Evolutionary conservation across 1,140 invertebrate genomes (phyloP).

Genomic region (Neodiprion pinetum): DNA sequence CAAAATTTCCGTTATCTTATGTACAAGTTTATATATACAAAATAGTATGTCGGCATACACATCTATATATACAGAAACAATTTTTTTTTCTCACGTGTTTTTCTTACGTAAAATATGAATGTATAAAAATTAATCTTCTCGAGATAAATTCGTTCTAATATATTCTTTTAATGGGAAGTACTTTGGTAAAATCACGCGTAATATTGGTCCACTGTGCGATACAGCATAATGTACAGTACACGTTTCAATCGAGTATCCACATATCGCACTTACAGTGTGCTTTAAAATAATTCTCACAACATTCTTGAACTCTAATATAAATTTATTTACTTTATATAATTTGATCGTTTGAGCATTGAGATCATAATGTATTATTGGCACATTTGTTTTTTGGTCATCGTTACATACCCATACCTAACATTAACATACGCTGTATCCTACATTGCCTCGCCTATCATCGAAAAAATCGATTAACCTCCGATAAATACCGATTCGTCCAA

Average conservation of each 20-base stretch:
- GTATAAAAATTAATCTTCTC: not conserved
- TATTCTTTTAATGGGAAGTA: not conserved
- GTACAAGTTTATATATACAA: constrained; percentile 3
- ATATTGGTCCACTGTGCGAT: not conserved
- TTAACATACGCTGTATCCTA: too few species aligned
- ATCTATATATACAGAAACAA: not conserved
- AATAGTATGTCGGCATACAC: not conserved
- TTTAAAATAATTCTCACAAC: not conserved
- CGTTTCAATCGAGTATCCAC: not conserved
- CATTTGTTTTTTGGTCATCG: not conserved
- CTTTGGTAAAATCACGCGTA: not conserved
- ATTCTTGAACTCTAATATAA: not conserved
- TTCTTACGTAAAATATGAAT: not conserved
- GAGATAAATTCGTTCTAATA: not conserved
- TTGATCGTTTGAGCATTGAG: not conserved
- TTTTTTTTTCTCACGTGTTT: not conserved
- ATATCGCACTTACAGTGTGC: not conserved
- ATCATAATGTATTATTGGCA: constrained; percentile 1
- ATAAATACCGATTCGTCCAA: constrained; percentile 56
- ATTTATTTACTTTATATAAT: constrained; percentile 3
- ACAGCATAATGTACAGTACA: not conserved
- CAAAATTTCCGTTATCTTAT: not conserved
- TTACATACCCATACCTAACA: too few species aligned
- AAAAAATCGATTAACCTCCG: constrained; percentile 35
- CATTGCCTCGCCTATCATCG: not conserved